Evolutionary conservation across 1,140 invertebrate genomes (phyloP).

Genomic region (Bicyclus anynana): DNA sequence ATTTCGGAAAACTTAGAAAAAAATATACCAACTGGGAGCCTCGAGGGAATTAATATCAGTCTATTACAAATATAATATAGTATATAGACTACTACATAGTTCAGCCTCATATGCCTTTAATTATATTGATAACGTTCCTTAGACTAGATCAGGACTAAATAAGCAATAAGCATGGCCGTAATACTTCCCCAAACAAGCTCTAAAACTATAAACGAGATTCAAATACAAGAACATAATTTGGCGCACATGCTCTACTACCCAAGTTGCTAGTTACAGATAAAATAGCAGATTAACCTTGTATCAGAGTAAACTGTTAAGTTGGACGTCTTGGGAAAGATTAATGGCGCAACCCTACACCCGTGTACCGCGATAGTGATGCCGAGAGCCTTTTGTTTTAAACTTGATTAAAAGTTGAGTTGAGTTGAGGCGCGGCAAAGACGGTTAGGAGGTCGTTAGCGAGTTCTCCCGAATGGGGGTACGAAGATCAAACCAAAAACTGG

Average conservation of each 20-base stretch:
- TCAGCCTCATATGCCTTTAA: too few species aligned
- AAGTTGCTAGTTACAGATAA: not conserved
- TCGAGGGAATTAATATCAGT: too few species aligned
- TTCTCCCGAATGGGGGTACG: slow-evolving; percentile 24
- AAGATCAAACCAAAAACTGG: slow-evolving; percentile 31
- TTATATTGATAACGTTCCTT: too few species aligned
- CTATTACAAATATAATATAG: too few species aligned
- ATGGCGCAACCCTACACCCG: not conserved
- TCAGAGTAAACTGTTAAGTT: not conserved
- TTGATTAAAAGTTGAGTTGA: slow-evolving; percentile 53
- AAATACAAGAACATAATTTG: too few species aligned
- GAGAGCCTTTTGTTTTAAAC: slow-evolving; percentile 53
- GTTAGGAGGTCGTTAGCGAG: slow-evolving; percentile 39
- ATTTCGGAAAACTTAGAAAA: too few species aligned
- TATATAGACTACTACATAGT: too few species aligned
- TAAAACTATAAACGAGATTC: too few species aligned
- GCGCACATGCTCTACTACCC: not conserved
- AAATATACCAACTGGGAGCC: too few species aligned
- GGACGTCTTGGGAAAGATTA: not conserved
- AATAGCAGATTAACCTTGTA: not conserved
- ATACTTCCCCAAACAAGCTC: too few species aligned
- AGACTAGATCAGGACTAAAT: too few species aligned
- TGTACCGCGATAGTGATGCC: slow-evolving; percentile 21
- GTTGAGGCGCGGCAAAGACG: slow-evolving; percentile 29
- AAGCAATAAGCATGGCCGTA: too few species aligned